Evolutionary conservation across 2,113 vertebrate genomes (phyloP).

Genomic region (Entomyzon cyanotis): DNA sequence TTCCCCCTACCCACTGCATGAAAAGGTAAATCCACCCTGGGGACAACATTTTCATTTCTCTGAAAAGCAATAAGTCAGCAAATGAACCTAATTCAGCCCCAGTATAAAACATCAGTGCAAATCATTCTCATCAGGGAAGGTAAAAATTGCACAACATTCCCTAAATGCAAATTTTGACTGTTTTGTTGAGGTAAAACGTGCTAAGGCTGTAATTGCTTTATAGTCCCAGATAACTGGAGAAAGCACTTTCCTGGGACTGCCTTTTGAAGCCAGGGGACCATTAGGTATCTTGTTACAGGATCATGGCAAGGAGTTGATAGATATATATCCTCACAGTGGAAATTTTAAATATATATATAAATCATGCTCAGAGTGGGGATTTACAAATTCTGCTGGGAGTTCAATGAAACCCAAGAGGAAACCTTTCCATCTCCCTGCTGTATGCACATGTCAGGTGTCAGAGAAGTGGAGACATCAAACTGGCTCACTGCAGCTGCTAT

Average conservation of each 20-base stretch:
- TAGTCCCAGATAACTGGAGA: neutral
- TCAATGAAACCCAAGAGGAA: neutral
- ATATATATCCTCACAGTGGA: neutral
- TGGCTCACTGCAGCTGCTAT: neutral
- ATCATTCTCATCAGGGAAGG: neutral
- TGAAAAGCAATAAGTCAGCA: neutral
- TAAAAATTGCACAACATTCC: neutral
- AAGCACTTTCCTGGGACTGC: neutral
- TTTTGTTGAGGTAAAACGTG: neutral
- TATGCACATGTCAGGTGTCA: rapidly evolving
- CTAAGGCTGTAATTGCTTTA: neutral
- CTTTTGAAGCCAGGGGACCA: neutral
- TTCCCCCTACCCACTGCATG: neutral
- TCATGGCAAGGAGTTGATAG: neutral
- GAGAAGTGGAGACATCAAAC: neutral
- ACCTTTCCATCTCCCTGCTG: neutral
- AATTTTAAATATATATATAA: neutral
- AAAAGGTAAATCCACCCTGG: neutral
- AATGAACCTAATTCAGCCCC: neutral
- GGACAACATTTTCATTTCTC: rapidly evolving
- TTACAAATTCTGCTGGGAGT: neutral
- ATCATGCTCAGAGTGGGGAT: neutral
- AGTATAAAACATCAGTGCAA: neutral
- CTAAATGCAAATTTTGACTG: neutral
- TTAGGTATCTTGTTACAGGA: neutral